Conservation (phyloP, 92 coral and sea anemone species). For the Anthopleura xanthogrammica region DNA sequence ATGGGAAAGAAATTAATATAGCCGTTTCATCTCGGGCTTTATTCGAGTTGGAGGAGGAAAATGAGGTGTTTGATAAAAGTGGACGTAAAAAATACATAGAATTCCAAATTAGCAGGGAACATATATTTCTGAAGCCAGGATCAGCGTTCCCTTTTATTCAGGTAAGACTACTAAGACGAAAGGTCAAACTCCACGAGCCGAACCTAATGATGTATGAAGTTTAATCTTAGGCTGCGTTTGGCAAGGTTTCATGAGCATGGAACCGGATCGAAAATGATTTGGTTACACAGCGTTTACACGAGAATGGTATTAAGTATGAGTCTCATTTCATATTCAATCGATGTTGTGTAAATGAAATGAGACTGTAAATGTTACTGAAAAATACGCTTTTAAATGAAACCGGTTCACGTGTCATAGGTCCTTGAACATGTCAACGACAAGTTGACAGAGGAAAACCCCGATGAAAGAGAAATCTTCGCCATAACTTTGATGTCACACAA, state of each 20-base stretch:
- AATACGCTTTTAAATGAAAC: no score
- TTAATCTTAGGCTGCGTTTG: no score
- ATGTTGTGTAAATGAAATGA: no score
- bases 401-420: constrained; percentile 48
- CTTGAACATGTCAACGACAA: constrained; percentile 56
- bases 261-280: no score
- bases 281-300: no score
- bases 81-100: constrained; percentile 60
- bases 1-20: constrained; percentile 32
- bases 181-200: no score
- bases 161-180: background rate
- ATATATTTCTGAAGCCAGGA: constrained; percentile 47
- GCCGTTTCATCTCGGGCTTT: constrained; percentile 73
- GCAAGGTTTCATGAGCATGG: no score
- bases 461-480: constrained; percentile 58
- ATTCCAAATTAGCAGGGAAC: constrained; percentile 46
- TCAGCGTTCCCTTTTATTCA: constrained; percentile 68
- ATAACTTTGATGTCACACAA: constrained; percentile 62
- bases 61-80: constrained; percentile 39
- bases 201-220: no score
- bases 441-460: constrained; percentile 41
- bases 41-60: constrained; percentile 61
- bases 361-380: no score
- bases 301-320: no score
- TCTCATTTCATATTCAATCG: no score